These are phyloP conservation scores for Oconnorella tubifera DNA, from an alignment of 2,888 invertebrate genomes.

Conservation along the genomic window DNA sequence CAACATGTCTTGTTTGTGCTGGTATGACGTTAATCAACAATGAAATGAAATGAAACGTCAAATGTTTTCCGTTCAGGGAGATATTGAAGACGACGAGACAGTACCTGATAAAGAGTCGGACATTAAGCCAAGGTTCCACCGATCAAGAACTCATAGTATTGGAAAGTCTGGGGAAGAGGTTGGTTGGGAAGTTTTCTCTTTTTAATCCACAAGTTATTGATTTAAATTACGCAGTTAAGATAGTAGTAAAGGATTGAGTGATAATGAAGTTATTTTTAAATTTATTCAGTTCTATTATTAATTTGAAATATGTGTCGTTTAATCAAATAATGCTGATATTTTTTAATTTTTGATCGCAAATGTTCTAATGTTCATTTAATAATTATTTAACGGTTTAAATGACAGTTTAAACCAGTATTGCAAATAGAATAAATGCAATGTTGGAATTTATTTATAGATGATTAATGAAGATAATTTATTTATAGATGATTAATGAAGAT, in stretches of 20 bases:
- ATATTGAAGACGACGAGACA: constrained; percentile 94
- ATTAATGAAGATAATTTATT: too few relatives aligned
- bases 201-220: neutral
- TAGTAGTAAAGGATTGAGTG: neutral
- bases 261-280: neutral
- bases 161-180: constrained; percentile 40
- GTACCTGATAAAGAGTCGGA: constrained; percentile 91
- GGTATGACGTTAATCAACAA: too few relatives aligned
- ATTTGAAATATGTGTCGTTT: neutral
- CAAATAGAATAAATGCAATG: too few relatives aligned
- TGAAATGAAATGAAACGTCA: too few relatives aligned
- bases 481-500: too few relatives aligned
- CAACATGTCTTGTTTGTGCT: too few relatives aligned
- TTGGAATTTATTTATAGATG: too few relatives aligned
- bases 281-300: neutral
- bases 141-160: constrained; percentile 76
- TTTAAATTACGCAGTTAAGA: neutral
- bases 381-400: too few relatives aligned
- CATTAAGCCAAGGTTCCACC: constrained; percentile 93
- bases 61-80: constrained; percentile 65
- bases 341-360: too few relatives aligned
- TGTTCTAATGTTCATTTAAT: too few relatives aligned
- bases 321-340: too few relatives aligned
- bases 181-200: neutral
- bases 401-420: too few relatives aligned